Conservation (phyloP, 2,888 invertebrate genomes). For the Sclerodermus sp. region DNA sequence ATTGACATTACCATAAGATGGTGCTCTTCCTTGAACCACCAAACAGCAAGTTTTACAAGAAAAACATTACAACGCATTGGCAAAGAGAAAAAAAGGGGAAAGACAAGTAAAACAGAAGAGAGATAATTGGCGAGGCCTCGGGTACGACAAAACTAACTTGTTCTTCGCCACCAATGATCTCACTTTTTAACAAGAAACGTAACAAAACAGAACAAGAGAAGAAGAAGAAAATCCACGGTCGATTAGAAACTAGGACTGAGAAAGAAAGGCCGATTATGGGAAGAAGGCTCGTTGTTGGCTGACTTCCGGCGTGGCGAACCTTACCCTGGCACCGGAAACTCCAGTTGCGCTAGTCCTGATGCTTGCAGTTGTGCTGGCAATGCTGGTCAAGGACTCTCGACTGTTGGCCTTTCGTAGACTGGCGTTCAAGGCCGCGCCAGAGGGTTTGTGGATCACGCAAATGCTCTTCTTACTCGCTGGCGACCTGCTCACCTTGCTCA, state of each 20-base stretch:
- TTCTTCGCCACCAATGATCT: too few species aligned
- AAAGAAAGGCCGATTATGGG: too few species aligned
- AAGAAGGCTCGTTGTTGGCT: too few species aligned
- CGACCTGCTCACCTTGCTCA: slow-evolving; percentile 85
- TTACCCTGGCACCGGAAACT: slow-evolving; percentile 68
- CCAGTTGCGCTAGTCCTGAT: slow-evolving; percentile 63
- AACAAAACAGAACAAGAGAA: too few species aligned
- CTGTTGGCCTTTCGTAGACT: slow-evolving; percentile 74
- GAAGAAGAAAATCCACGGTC: too few species aligned
- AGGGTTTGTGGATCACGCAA: slow-evolving; percentile 66
- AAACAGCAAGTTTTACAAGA: slow-evolving; percentile 6
- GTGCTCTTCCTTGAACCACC: too few species aligned
- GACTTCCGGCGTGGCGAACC: slow-evolving; percentile 61
- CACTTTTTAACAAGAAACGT: too few species aligned
- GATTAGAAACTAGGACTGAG: too few species aligned
- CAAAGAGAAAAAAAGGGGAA: background rate
- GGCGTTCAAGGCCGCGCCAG: slow-evolving; percentile 63
- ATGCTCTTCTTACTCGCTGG: slow-evolving; percentile 72
- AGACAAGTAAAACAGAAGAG: background rate
- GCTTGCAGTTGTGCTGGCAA: slow-evolving; percentile 55
- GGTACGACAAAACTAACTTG: too few species aligned
- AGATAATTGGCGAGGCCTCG: too few species aligned
- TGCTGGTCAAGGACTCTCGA: slow-evolving; percentile 68
- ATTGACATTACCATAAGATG: too few species aligned
- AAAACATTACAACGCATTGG: background rate